These are phyloP conservation scores for Pyrocoelia pectoralis DNA, from an alignment of 2,888 invertebrate genomes.

Conservation along the genomic window DNA sequence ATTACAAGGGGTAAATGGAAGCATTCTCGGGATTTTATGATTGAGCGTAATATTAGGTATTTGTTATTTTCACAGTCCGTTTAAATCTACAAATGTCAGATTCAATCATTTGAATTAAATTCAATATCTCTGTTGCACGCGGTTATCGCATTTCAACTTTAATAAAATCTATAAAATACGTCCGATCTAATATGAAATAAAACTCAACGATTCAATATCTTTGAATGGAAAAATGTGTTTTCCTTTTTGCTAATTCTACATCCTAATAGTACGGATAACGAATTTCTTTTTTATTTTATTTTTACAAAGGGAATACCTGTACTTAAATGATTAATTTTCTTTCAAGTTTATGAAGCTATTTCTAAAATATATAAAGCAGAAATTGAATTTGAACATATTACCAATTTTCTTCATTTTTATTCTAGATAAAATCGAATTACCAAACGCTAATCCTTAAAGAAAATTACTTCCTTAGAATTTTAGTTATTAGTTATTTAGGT, in stretches of 20 bases:
- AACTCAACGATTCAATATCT: constrained; percentile 5
- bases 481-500: too few relatives aligned
- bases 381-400: background rate
- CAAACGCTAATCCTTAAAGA: too few relatives aligned
- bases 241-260: background rate
- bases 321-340: background rate
- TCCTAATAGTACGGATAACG: background rate
- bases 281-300: background rate
- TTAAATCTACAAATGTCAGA: constrained; percentile 52
- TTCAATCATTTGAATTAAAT: constrained; percentile 42
- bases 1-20: constrained; percentile 50
- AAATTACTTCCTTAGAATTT: too few relatives aligned
- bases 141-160: constrained; percentile 29
- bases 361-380: background rate
- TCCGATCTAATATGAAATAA: constrained; percentile 16
- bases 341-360: background rate
- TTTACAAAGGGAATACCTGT: background rate
- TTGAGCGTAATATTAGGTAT: constrained; percentile 51
- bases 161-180: constrained; percentile 24
- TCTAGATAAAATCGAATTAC: too few relatives aligned
- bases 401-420: background rate
- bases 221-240: background rate
- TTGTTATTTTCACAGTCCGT: constrained; percentile 52
- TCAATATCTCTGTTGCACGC: constrained; percentile 31
- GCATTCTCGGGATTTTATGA: constrained; percentile 52